Evolutionary conservation across 2,113 vertebrate species (phyloP), one percentile per base, ranked within the genome.

Genomic region (Hemiprocne comata): DNA sequence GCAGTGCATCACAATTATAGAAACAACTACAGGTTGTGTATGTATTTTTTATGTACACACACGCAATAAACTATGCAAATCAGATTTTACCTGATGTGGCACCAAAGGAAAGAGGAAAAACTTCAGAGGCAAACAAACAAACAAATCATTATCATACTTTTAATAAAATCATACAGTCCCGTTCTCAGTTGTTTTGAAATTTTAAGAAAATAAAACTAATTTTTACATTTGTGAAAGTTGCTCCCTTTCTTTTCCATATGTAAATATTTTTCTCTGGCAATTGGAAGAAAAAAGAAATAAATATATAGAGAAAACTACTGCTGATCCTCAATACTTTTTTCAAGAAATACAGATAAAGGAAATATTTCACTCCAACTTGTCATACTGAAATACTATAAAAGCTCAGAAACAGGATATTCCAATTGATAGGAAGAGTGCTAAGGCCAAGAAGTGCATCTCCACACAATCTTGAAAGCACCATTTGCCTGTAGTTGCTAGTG

Each of bases 1-100:
- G 73, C 51, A 78, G 18, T 53, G 42, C 72, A 53, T 48, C 61
- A 79, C 42, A 90, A 87, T 13, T 50, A 82, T 7, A n/a, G 53
- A 96, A 83, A 90, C 72, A 94, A 94, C 74, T 89, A 58, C n/a
- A 96, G 73, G n/a, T 66, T 95, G 86, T 36, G 55, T 51, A 89
- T 92, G 58, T 89, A 87, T 94, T 88, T 97, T 96, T 96, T 90
- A 90, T 95, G 69, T 48, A 75, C 50, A 54, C n/a, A 85, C 10
- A 85, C 10, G 67, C 15, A 84, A n/a, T 54, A 28, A 79, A 66
- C 57, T 73, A 51, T 93, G 71, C 34, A 96, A 50, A 91, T 90
- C 79, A 87, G 40, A 89, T 96, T 95, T 94, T 89, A 92, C 65
- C 74, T 93, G 78, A 72, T 77, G 33, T 46, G 38, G 29, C 53